Evolutionary conservation across 2,797 vertebrate species (phyloP), one percentile per base, ranked within the genome.

Genomic region (Benthosema pterotum): DNA sequence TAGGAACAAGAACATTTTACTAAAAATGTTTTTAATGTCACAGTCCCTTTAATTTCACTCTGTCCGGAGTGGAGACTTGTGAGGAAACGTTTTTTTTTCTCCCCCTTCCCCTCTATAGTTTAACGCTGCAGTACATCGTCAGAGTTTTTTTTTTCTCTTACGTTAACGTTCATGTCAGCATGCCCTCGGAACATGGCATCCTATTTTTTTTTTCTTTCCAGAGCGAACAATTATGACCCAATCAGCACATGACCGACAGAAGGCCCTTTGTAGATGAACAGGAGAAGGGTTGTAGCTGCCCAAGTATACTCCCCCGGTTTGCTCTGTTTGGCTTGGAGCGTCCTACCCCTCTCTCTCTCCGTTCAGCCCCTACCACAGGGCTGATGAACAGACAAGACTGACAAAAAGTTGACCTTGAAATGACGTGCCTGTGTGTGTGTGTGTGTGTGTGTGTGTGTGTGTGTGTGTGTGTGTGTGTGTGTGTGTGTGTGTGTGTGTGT

Each of bases 241-340:
- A 78, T 87, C 78, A 84, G 74, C 85, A 76, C 78, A 72, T 67
- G 73, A 76, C 71, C 75, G 73, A 79, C 79, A 78, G 77, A 57
- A 69, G 70, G 65, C 49, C 68, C 70, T 82, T 78, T 84, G 81
- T 83, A 80, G 84, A 49, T 22, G 38, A 67, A 70, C 16, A 45
- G 66, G 60, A 69, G 63, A 66, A 57, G 19, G 71, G 49, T 66
- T 66, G 63, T 61, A 72, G 71, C 76, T 61, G 67, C 57, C 57
- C 49, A 9, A n/a, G n/a, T 57, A 65, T 71, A 56, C 69, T 75
- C 71, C 69, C 75, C 58, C 61, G 52, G n/a, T n/a, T n/a, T n/a
- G n/a, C n/a, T 74, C 32, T 82, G 79, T 82, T 83, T 77, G 69
- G 65, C 19, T 85, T 74, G 78, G 67, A 67, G 67, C 18, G 52